Conservation (phyloP, 2,888 invertebrate species). For the Erebia ligea region DNA sequence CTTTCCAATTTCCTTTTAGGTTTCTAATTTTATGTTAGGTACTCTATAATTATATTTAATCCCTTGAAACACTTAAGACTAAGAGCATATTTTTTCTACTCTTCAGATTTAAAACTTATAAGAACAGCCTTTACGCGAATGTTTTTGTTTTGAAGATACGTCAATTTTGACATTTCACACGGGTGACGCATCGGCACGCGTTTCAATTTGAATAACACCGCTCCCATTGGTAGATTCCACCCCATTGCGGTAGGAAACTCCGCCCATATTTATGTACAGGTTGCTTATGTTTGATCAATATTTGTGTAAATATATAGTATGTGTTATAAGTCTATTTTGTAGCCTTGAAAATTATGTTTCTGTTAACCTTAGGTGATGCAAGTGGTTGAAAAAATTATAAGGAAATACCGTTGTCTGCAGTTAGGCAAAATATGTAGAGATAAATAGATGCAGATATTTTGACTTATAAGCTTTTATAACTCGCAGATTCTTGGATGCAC, state of each 20-base stretch:
- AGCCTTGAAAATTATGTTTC: constrained; percentile 36
- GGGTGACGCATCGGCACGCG: constrained; percentile 69
- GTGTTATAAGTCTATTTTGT: constrained; percentile 11
- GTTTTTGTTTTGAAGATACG: constrained; percentile 63
- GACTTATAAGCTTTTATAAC: too few relatives aligned
- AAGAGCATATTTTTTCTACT: not conserved
- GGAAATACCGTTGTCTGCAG: not conserved
- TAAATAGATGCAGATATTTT: too few relatives aligned
- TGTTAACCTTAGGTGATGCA: constrained; percentile 12
- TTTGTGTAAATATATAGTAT: constrained; percentile 25
- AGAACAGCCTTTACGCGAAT: constrained; percentile 55
- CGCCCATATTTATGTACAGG: constrained; percentile 55
- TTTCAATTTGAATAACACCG: constrained; percentile 58
- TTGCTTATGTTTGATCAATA: constrained; percentile 43
- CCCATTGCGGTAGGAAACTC: constrained; percentile 43
- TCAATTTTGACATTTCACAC: constrained; percentile 65
- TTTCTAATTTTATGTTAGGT: not conserved
- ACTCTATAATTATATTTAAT: not conserved
- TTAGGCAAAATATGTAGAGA: not conserved
- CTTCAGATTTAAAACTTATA: not conserved
- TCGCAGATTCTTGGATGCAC: too few relatives aligned
- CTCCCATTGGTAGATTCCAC: constrained; percentile 57
- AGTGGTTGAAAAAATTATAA: not conserved
- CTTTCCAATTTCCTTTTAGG: not conserved
- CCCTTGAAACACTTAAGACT: not conserved